Conservation (phyloP, 2,888 invertebrate genomes). For the Sinodicranocentrus sp. region DNA sequence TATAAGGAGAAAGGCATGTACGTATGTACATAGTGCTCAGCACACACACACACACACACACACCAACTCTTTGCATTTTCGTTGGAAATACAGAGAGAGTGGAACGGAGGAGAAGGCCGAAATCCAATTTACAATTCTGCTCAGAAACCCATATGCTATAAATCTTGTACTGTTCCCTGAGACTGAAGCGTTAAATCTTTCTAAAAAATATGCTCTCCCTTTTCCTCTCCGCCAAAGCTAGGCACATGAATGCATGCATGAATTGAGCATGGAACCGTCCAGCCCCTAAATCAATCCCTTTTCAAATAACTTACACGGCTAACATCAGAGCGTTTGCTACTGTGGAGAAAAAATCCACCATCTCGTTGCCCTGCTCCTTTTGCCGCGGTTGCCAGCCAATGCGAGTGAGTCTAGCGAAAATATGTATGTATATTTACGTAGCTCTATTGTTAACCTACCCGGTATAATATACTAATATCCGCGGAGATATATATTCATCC, state of each 20-base stretch:
- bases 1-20: too few relatives aligned
- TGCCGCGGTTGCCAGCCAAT: constrained; percentile 24
- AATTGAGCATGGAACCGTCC: constrained; percentile 66
- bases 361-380: constrained; percentile 11
- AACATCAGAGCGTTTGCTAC: constrained; percentile 67
- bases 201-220: constrained; percentile 69
- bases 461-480: too few relatives aligned
- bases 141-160: constrained; percentile 70
- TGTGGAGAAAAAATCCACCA: constrained; percentile 53
- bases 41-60: constrained; percentile 27
- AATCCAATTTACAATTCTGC: constrained; percentile 70
- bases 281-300: constrained; percentile 70
- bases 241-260: constrained; percentile 64
- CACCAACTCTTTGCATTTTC: constrained; percentile 42
- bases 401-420: not conserved
- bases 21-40: not conserved
- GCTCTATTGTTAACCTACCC: constrained; percentile 42
- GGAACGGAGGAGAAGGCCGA: constrained; percentile 59
- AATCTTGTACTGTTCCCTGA: constrained; percentile 69
- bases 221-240: constrained; percentile 31
- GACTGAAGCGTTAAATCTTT: constrained; percentile 71
- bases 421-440: not conserved
- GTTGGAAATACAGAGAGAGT: constrained; percentile 49
- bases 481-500: too few relatives aligned
- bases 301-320: constrained; percentile 69